Evolutionary conservation across 1,140 invertebrate genomes (phyloP).

Genomic region (Penaeus chinensis): DNA sequence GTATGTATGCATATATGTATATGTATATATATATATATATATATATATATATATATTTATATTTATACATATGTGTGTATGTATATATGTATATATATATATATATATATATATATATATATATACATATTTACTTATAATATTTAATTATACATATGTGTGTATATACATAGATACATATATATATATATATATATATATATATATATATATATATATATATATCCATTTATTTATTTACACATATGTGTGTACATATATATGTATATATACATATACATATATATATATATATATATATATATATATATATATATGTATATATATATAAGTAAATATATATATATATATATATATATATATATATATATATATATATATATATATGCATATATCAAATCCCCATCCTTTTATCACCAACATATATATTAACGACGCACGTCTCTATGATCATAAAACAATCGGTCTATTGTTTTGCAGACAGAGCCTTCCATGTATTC

Average conservation of each 20-base stretch:
- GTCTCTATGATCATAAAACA: no score
- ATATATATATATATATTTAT: not conserved
- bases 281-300: constrained; percentile 10
- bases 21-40: not conserved
- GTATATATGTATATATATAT: not conserved
- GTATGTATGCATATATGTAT: not conserved
- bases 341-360: not conserved
- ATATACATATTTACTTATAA: not conserved
- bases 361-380: not conserved
- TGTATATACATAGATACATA: not conserved
- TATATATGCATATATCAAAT: not conserved
- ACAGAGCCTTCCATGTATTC: no score
- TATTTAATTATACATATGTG: not conserved
- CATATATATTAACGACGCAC: not conserved
- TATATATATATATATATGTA: not conserved
- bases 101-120: not conserved
- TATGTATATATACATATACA: constrained; percentile 13
- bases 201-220: constrained; percentile 22
- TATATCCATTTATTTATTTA: not conserved
- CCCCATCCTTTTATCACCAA: not conserved
- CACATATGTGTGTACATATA: constrained; percentile 1
- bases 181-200: constrained; percentile 12
- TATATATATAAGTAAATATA: not conserved
- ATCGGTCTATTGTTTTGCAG: no score
- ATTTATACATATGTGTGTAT: not conserved